Evolutionary conservation across 2,797 vertebrate species (phyloP).

Genomic region (Balearica regulorum): DNA sequence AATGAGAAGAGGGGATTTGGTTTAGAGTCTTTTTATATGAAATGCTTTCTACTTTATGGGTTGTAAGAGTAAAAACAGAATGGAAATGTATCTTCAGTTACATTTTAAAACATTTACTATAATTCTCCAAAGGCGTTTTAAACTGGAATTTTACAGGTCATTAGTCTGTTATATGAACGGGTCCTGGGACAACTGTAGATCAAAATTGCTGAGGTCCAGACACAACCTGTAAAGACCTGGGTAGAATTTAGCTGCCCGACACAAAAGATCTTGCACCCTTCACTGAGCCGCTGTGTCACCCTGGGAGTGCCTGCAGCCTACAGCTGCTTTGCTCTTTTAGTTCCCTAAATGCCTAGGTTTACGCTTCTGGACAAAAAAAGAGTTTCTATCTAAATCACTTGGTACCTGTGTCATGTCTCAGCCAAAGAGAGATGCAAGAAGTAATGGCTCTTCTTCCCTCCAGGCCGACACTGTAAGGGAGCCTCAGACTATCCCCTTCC

Average conservation of each 20-base stretch:
- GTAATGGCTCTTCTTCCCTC: background rate
- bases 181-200: background rate
- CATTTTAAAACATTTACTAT: background rate
- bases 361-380: background rate
- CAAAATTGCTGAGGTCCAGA: background rate
- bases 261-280: background rate
- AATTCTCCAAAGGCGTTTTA: conserved; percentile 21
- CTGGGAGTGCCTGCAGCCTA: background rate
- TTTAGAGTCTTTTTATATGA: background rate
- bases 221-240: background rate
- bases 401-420: background rate
- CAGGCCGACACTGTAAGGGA: background rate
- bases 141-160: conserved; percentile 4
- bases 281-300: background rate
- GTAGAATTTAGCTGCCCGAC: background rate
- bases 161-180: background rate
- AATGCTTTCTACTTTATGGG: conserved; percentile 5
- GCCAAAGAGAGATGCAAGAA: background rate
- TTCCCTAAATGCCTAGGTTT: background rate
- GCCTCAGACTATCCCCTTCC: background rate
- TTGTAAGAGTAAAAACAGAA: conserved; percentile 9
- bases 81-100: conserved; percentile 8
- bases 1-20: background rate
- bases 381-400: background rate
- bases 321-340: background rate